A percentile compares a stretch with the other conserved stretches of the same genome.
These are phyloP conservation scores for Climacteris rufus DNA, from an alignment of 2,113 vertebrate species.

Conservation along the genomic window DNA sequence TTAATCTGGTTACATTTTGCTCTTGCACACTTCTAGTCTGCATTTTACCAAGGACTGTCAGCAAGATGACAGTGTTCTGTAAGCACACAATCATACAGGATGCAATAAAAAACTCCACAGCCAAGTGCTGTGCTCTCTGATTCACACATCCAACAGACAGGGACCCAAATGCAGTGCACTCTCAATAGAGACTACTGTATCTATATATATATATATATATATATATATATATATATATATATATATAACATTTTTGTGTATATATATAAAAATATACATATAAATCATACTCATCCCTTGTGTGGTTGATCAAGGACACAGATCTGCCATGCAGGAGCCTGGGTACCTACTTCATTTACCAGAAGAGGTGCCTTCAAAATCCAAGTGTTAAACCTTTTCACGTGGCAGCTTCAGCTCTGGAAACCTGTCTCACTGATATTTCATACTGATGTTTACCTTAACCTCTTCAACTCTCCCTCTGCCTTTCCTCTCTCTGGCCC, in stretches of 20 bases:
- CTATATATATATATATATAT: neutral
- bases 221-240: neutral
- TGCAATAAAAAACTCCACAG: neutral
- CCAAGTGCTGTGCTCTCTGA: neutral
- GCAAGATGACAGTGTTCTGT: neutral
- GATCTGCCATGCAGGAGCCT: neutral
- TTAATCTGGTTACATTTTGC: neutral
- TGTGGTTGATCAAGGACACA: neutral
- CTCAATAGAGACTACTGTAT: neutral
- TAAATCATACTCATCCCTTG: neutral
- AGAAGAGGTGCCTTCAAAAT: neutral
- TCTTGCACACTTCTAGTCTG: neutral
- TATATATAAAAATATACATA: neutral
- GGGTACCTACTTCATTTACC: neutral
- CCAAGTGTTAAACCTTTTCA: neutral
- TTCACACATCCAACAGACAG: neutral
- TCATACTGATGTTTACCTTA: neutral
- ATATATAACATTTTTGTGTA: neutral
- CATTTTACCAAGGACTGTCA: neutral
- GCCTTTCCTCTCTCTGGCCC: neutral
- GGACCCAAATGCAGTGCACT: neutral
- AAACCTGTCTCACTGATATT: neutral
- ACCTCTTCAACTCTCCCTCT: constrained; percentile 1
- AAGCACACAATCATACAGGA: neutral
- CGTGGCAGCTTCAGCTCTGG: neutral